phyloP scores from a whole-genome alignment of 2,113 vertebrate genomes.

The Alexandromys fortis region DNA sequence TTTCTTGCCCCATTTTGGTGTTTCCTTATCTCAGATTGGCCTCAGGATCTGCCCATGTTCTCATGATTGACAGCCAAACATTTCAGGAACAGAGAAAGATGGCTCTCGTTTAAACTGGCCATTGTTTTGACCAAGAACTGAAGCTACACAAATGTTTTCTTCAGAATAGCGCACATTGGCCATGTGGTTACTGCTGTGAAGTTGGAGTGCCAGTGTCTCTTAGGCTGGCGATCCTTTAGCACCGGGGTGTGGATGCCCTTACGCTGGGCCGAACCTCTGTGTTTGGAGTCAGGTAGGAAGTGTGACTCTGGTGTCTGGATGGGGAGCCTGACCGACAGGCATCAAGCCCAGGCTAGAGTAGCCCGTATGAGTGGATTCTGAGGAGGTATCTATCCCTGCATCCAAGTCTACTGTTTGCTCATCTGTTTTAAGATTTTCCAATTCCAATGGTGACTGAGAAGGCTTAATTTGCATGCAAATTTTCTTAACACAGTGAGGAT shows the following conservation, averaged over 20 bases:
- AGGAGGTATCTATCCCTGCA: background rate
- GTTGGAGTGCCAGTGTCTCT: background rate
- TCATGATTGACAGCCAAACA: background rate
- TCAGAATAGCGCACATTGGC: background rate
- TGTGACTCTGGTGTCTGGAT: background rate
- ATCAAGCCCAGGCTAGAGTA: background rate
- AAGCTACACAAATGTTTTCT: background rate
- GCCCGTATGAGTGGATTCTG: background rate
- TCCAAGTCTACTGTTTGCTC: background rate
- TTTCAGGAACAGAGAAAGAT: background rate
- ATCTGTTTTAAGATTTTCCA: background rate
- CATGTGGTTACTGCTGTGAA: background rate
- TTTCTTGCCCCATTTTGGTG: background rate
- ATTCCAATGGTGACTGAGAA: background rate
- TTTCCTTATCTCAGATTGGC: background rate
- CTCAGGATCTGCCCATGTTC: background rate
- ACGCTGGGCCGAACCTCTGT: background rate
- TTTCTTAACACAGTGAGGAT: background rate
- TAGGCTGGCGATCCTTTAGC: background rate
- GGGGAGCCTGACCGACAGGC: background rate
- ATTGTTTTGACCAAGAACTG: background rate
- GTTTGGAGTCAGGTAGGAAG: background rate
- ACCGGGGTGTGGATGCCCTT: background rate
- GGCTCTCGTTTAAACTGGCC: background rate
- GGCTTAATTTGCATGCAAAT: background rate